Percentiles rank a stretch among this genome's conserved stretches.
Conservation (phyloP, 1,140 invertebrate species). For the Listronotus oregonensis region DNA sequence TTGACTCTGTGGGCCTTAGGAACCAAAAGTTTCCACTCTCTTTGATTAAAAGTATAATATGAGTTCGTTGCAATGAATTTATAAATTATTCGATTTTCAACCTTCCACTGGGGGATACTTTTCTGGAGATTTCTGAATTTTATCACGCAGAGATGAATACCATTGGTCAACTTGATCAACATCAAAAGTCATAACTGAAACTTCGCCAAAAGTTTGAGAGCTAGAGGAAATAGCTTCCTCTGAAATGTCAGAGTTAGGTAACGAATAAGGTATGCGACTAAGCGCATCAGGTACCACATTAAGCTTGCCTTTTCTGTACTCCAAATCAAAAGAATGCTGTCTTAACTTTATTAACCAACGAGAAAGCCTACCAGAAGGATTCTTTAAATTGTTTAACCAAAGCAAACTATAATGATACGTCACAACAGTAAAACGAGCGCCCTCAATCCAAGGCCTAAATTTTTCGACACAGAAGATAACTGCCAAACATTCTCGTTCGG, state of each 20-base stretch:
- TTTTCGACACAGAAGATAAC: slow-evolving; percentile 56
- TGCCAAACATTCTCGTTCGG: slow-evolving; percentile 59
- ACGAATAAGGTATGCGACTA: slow-evolving; percentile 1
- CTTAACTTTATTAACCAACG: slow-evolving; percentile 26
- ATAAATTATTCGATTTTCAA: slow-evolving; percentile 26
- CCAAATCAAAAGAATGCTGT: slow-evolving; percentile 18
- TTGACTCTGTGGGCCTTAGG: slow-evolving; percentile 16
- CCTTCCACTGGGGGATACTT: slow-evolving; percentile 26
- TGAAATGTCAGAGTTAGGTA: too few species aligned
- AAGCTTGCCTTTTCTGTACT: slow-evolving; percentile 19
- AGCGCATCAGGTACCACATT: slow-evolving; percentile 30
- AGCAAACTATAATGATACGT: slow-evolving; percentile 48
- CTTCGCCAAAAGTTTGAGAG: not conserved
- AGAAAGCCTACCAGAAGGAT: slow-evolving; percentile 14
- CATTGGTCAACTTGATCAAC: slow-evolving; percentile 11
- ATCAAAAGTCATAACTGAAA: slow-evolving; percentile 2
- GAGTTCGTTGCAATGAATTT: slow-evolving; percentile 16
- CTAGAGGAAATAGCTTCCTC: too few species aligned
- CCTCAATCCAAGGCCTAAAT: slow-evolving; percentile 56
- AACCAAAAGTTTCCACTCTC: slow-evolving; percentile 36
- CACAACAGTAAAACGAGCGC: slow-evolving; percentile 55
- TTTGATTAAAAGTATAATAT: slow-evolving; percentile 3
- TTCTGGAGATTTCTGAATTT: slow-evolving; percentile 6
- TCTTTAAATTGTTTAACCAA: slow-evolving; percentile 18
- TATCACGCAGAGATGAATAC: slow-evolving; percentile 18